Percentiles rank a stretch among this genome's conserved stretches.
phyloP scores from a whole-genome alignment of 2,888 invertebrate species.

The Globia sparganii region DNA sequence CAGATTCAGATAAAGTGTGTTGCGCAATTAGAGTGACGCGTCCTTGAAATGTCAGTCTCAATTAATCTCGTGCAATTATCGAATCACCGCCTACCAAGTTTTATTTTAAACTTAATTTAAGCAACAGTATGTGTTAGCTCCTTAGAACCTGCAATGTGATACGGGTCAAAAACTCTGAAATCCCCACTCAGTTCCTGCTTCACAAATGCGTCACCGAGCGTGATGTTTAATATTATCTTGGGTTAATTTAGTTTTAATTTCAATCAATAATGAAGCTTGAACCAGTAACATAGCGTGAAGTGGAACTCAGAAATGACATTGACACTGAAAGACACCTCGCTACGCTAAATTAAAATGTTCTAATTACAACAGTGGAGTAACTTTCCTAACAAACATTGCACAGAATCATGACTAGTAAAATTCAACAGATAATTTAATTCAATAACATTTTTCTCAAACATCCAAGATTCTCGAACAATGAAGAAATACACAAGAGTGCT shows the following conservation, averaged over 20 bases:
- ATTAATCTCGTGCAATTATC: background rate
- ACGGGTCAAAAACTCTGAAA: conserved; percentile 29
- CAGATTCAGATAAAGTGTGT: background rate
- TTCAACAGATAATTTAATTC: background rate
- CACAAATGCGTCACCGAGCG: conserved; percentile 40
- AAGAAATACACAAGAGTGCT: background rate
- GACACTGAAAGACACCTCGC: conserved; percentile 56
- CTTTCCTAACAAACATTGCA: conserved; percentile 16
- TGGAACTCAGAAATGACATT: conserved; percentile 64
- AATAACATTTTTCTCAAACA: background rate
- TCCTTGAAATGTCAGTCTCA: background rate
- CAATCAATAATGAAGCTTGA: conserved; percentile 46
- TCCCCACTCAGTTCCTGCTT: conserved; percentile 46
- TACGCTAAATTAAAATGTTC: conserved; percentile 50
- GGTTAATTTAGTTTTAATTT: conserved; percentile 43
- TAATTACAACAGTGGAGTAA: conserved; percentile 38
- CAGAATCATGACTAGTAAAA: background rate
- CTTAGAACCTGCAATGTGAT: background rate
- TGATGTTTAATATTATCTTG: conserved; percentile 23
- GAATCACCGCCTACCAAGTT: background rate
- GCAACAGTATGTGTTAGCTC: too few relatives aligned
- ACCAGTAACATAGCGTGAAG: conserved; percentile 61
- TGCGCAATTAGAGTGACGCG: background rate
- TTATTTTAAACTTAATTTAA: background rate
- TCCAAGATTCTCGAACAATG: background rate